Percentiles rank a stretch among this genome's conserved stretches.
phyloP scores from a whole-genome alignment of 1,140 invertebrate genomes.

The Micrasema minimum region DNA sequence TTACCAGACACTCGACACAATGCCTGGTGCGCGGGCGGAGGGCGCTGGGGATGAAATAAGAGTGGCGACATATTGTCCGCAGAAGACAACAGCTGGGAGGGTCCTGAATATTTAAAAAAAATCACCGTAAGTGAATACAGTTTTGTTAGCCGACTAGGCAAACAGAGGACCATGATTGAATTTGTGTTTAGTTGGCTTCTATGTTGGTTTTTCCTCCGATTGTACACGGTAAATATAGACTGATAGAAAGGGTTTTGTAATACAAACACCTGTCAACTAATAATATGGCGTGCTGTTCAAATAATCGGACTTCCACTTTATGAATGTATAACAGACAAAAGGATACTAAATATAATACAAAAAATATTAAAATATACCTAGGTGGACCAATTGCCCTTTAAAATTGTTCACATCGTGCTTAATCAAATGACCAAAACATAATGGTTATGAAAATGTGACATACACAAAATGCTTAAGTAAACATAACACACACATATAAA shows the following conservation, averaged over 20 bases:
- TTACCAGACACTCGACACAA: constrained; percentile 51
- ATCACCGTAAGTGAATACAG: constrained; percentile 40
- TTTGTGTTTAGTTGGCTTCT: constrained; percentile 22
- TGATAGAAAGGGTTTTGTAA: no score
- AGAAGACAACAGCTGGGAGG: constrained; percentile 51
- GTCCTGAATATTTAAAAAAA: constrained; percentile 52
- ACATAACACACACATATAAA: no score
- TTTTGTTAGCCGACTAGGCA: constrained; percentile 11
- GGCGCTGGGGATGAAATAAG: constrained; percentile 40
- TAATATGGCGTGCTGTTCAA: no score
- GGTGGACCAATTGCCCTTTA: no score
- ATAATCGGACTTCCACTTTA: no score
- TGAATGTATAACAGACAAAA: no score
- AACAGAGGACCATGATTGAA: constrained; percentile 26
- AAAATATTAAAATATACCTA: no score
- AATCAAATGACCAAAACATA: no score
- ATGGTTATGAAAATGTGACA: no score
- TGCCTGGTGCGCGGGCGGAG: not conserved
- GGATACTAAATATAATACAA: no score
- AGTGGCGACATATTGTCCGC: constrained; percentile 51
- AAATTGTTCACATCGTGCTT: no score
- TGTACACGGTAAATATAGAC: constrained; percentile 21
- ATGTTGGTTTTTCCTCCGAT: constrained; percentile 15
- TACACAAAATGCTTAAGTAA: no score
- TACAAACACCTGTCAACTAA: constrained; percentile 8